Evolutionary conservation across 1,140 invertebrate species (phyloP), one percentile per base, ranked within the genome.

Genomic region (Anastrepha obliqua): DNA sequence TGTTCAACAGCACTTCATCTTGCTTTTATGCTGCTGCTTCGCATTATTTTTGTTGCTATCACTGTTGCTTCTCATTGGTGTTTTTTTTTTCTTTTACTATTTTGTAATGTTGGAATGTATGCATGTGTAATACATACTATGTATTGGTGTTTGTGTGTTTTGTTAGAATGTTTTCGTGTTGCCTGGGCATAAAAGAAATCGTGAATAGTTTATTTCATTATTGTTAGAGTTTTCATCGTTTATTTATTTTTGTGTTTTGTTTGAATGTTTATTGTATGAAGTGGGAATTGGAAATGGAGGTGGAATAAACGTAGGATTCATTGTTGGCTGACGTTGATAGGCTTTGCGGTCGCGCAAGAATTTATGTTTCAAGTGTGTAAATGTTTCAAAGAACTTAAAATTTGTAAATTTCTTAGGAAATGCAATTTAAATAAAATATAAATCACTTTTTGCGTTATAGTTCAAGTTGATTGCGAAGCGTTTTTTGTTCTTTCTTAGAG

Each of bases 151-250:
- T 47, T 29, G 74, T 81, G 47, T 55, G 44, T 44, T 47, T 74
- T 51, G n/a, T 44, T 74, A 47, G 44, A 74, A 47, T n/a, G 70
- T 29, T 15, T 74, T 74, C 6, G 65, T 67, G 9, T 67, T 67
- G 65, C 47, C 47, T 74, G 70, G 44, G 74, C 47, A 20, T 44
- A 74, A 44, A 74, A 44, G n/a, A 81, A 55, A 81, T 81, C 44
- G 44, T 81, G 74, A 81, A 81, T 51, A 55, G 8, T 81, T 58
- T 81, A 87, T 67, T 87, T 70, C 55, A 7, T 86, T 86, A 47
- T 86, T 86, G 11, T 60, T 58, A 29, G 7, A 17, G 29, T 13
- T 2, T 29, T 67, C 11, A 67, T 70, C 6, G 64, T 58, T 47
- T 59, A 70, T 87, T 67, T 51, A 39, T 62, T 64, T 65, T 65